Evolutionary conservation across 1,140 invertebrate genomes (phyloP), one percentile per base, ranked within the genome.

Genomic region (Hyles euphorbiae): DNA sequence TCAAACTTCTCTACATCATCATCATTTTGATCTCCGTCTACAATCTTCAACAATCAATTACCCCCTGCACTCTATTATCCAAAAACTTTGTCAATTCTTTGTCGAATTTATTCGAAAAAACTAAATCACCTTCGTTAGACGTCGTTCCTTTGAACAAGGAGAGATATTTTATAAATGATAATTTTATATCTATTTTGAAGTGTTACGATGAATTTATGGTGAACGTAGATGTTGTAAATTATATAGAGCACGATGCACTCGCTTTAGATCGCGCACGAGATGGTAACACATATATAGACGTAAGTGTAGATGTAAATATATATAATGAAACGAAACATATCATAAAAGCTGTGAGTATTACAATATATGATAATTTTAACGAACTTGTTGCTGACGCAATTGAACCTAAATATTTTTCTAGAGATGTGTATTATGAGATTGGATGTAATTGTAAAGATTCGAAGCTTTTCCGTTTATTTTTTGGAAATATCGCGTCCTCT

Each of bases 391-490:
- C 77, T 77, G 67, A 84, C 74, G 82, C 78, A 79, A 83, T 83
- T 79, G 81, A 84, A 88, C 78, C 70, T 87, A 81, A 87, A 88
- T 88, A 88, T 88, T 88, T 88, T 88, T 88, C 83, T 88, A 88
- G 83, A 78, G 76, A 86, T 78, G 81, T 88, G 77, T 88, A 81
- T 82, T 83, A 81, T 57, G 70, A 80, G 74, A 83, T 78, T 81
- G 76, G 65, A 77, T 78, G 68, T 83, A 80, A 72, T 79, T 71
- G 65, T 68, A 66, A 74, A 74, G 63, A 77, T 83, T 80, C 75
- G 75, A 86, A 72, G 86, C 86, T 88, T 88, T 83, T 81, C 76
- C 70, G 70, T 79, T 83, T 78, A 68, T 68, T 68, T 87, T 83
- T 81, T 79, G 78, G 61, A 79, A 85, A 86, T 70, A 86, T 83